Conservation (phyloP, 2,797 vertebrate genomes). For the Zenarchopterus dispar region DNA sequence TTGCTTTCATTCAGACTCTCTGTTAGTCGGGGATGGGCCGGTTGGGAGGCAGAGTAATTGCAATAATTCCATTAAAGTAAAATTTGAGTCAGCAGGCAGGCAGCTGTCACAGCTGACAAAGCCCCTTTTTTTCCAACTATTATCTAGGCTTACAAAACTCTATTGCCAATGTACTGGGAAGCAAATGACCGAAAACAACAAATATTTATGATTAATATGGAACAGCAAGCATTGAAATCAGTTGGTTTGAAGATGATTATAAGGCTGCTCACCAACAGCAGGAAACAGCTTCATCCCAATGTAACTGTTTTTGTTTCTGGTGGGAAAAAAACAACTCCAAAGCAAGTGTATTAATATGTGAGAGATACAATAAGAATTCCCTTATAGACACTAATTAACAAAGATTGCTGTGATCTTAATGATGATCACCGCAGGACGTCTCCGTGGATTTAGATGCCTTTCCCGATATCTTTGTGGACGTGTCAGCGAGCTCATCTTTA, state of each 20-base stretch:
- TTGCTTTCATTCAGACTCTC: slow-evolving; percentile 37
- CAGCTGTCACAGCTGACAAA: slow-evolving; percentile 43
- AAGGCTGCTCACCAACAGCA: slow-evolving; percentile 39
- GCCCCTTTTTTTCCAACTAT: slow-evolving; percentile 7
- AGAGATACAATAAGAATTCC: slow-evolving; percentile 29
- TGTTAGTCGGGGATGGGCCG: slow-evolving; percentile 40
- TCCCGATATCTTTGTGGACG: slow-evolving; percentile 28
- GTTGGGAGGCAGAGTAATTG: slow-evolving; percentile 68
- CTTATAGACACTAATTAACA: slow-evolving; percentile 53
- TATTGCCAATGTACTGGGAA: slow-evolving; percentile 2
- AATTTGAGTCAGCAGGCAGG: slow-evolving; percentile 65
- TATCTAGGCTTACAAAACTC: slow-evolving; percentile 15
- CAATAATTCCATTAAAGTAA: slow-evolving; percentile 75
- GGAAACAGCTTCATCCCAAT: slow-evolving; percentile 39
- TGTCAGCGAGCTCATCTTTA: slow-evolving; percentile 26
- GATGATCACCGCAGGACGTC: slow-evolving; percentile 47
- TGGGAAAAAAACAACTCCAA: slow-evolving; percentile 20
- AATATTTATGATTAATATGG: slow-evolving; percentile 20
- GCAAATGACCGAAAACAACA: slow-evolving; percentile 15
- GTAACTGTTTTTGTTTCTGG: slow-evolving; percentile 51
- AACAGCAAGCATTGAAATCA: slow-evolving; percentile 10
- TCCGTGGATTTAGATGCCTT: slow-evolving; percentile 39
- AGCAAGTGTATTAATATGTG: slow-evolving; percentile 24
- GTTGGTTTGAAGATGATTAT: slow-evolving; percentile 17
- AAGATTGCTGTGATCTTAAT: slow-evolving; percentile 49